Conservation (phyloP, 1,140 invertebrate genomes). For the Teleopsis dalmanni region DNA sequence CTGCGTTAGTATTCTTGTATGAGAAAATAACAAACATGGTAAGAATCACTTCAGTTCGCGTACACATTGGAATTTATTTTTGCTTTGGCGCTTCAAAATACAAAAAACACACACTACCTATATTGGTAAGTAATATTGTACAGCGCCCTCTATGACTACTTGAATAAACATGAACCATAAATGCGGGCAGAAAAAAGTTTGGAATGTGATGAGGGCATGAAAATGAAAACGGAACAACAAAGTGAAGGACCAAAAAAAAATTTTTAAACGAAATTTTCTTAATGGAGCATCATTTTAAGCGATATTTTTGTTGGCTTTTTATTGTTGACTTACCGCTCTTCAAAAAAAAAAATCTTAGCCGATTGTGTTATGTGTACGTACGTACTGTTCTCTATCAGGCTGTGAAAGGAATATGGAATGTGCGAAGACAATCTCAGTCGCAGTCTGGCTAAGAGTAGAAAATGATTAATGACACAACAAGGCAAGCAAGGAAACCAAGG, state of each 20-base stretch:
- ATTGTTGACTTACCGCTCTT: too few species aligned
- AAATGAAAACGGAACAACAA: neutral
- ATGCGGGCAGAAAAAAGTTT: neutral
- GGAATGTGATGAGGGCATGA: neutral
- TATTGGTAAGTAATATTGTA: too few species aligned
- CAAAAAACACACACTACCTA: too few species aligned
- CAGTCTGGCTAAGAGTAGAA: constrained; percentile 3
- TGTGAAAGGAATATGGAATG: constrained; percentile 1
- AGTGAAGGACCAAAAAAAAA: too few species aligned
- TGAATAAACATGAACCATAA: neutral
- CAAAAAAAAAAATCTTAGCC: too few species aligned
- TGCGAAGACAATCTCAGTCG: neutral
- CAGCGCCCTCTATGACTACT: neutral
- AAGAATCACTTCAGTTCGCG: neutral
- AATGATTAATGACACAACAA: too few species aligned
- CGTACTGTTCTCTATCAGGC: neutral
- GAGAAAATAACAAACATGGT: too few species aligned
- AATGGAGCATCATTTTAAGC: neutral
- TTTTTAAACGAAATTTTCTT: neutral
- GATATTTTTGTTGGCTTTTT: too few species aligned
- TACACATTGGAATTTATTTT: neutral
- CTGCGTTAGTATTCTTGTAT: neutral
- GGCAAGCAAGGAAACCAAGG: too few species aligned
- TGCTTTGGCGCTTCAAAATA: too few species aligned
- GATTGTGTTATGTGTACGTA: too few species aligned